Conservation (phyloP, 2,113 vertebrate genomes). For the Neodon shergylaensis region DNA sequence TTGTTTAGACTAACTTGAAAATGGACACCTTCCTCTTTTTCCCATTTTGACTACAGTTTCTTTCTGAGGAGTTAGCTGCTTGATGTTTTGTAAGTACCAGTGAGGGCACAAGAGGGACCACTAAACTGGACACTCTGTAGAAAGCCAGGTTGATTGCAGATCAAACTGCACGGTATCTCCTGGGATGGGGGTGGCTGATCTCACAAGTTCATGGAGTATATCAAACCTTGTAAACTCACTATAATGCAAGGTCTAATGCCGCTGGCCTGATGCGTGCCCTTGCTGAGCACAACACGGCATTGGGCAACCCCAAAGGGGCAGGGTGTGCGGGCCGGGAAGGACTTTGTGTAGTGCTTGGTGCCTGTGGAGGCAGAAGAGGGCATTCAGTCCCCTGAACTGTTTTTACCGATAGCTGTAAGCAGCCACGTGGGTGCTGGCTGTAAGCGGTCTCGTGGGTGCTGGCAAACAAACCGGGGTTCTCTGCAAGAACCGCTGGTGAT, state of each 20-base stretch:
- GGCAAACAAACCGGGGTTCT: not conserved
- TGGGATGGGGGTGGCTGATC: not conserved
- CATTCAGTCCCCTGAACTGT: not conserved
- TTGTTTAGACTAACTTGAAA: not conserved
- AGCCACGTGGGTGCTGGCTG: not conserved
- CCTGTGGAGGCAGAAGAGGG: not conserved
- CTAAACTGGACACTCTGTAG: not conserved
- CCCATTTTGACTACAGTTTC: not conserved
- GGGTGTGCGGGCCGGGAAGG: not conserved
- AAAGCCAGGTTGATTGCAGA: not conserved
- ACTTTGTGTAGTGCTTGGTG: not conserved
- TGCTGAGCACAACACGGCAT: not conserved
- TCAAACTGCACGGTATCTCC: not conserved
- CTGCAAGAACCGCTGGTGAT: not conserved
- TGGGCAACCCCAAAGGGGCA: not conserved
- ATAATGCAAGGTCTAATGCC: not conserved
- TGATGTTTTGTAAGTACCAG: not conserved
- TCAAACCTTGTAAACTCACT: not conserved
- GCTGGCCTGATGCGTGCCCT: fast-evolving
- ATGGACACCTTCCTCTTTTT: not conserved
- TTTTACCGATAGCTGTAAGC: not conserved
- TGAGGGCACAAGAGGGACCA: not conserved
- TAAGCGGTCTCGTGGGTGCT: not conserved
- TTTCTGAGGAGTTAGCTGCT: not conserved
- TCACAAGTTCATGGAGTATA: not conserved